These are phyloP conservation scores for Rhinoraja longicauda DNA, from an alignment of 2,797 vertebrate genomes.

Conservation along the genomic window DNA sequence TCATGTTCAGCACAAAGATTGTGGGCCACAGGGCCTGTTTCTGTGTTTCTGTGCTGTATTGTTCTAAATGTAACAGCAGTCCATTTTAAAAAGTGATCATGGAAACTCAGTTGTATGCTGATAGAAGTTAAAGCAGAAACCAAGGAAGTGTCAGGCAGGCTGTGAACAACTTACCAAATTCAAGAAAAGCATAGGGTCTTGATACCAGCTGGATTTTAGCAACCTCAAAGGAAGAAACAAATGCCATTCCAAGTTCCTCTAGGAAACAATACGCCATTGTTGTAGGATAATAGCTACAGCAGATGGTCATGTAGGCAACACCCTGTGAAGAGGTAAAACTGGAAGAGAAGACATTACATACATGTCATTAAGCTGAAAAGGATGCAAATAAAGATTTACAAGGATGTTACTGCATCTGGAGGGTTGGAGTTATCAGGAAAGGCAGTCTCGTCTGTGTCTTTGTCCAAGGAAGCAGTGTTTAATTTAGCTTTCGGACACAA, in stretches of 20 bases:
- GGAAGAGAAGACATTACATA: neutral
- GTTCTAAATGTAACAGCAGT: neutral
- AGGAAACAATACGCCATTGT: slow-evolving; percentile 91
- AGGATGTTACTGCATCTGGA: too few species aligned
- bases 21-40: too few species aligned
- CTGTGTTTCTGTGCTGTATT: too few species aligned
- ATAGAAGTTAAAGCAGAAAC: neutral
- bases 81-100: neutral
- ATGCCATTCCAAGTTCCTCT: slow-evolving; percentile 87
- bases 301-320: slow-evolving; percentile 85
- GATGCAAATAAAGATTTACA: too few species aligned
- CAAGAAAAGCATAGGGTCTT: slow-evolving; percentile 85
- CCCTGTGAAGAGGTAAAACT: slow-evolving; percentile 79
- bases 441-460: too few species aligned
- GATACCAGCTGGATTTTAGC: slow-evolving; percentile 68
- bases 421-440: too few species aligned
- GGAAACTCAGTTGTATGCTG: neutral
- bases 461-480: too few species aligned
- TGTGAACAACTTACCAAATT: slow-evolving; percentile 74
- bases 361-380: too few species aligned
- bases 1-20: too few species aligned
- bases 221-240: slow-evolving; percentile 70
- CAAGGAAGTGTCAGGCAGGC: neutral
- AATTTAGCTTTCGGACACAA: too few species aligned
- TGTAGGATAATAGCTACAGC: slow-evolving; percentile 71